A percentile compares a stretch with the other conserved stretches of the same genome.
Evolutionary conservation across 2,113 vertebrate species (phyloP).

Genomic region (Strix aluco): DNA sequence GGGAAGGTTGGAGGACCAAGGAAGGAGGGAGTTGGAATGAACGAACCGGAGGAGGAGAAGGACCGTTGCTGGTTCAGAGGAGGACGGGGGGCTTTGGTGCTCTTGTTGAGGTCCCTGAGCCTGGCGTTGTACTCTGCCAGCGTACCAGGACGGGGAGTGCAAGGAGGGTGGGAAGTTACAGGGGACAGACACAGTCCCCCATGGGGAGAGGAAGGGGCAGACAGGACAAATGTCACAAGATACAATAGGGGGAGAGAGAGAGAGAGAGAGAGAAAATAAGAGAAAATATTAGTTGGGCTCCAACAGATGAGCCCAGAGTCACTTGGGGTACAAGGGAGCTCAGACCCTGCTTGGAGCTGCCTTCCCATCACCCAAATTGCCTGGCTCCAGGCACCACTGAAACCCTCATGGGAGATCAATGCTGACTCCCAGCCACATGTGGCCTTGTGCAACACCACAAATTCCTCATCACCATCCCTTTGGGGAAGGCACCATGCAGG

Average conservation of each 20-base stretch:
- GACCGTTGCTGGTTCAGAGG: constrained; percentile 83
- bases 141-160: constrained; percentile 66
- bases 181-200: constrained; percentile 56
- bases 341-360: neutral
- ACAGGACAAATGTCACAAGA: constrained; percentile 57
- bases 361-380: neutral
- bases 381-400: neutral
- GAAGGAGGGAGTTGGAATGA: constrained; percentile 47
- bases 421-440: neutral
- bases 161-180: constrained; percentile 46
- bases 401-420: neutral
- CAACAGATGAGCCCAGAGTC: neutral
- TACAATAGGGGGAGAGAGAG: constrained; percentile 34
- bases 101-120: constrained; percentile 81
- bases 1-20: neutral
- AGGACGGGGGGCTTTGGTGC: constrained; percentile 63
- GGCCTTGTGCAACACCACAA: neutral
- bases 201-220: constrained; percentile 1
- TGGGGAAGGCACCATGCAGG: neutral
- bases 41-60: constrained; percentile 90
- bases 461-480: neutral
- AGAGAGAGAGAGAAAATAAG: constrained; percentile 22
- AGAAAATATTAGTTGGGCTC: constrained; percentile 44
- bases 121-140: constrained; percentile 91
- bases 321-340: neutral